Conservation (phyloP, 1,140 invertebrate genomes). For the Drosophila equinoxialis region DNA sequence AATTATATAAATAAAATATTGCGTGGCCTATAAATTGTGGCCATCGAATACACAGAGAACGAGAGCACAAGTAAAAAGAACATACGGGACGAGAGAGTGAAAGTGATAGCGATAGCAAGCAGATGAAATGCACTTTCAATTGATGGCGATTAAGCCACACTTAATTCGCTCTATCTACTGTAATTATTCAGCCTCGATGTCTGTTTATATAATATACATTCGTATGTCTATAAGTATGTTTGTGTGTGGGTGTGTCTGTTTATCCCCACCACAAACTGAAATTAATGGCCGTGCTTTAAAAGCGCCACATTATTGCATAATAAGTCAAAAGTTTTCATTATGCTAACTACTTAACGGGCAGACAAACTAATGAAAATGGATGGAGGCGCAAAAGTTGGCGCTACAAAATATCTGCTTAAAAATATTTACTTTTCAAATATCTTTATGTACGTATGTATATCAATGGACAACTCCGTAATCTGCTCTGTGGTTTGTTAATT, state of each 20-base stretch:
- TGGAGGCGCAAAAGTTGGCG: not conserved
- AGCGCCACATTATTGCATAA: conserved; percentile 18
- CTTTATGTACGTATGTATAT: not conserved
- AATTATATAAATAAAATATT: conserved; percentile 10
- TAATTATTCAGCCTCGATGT: not conserved
- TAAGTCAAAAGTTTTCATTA: conserved; percentile 22
- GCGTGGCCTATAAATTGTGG: conserved; percentile 7
- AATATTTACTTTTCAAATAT: not conserved
- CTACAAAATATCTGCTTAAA: not conserved
- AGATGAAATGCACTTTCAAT: conserved; percentile 8
- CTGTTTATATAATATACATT: not conserved
- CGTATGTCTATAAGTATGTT: not conserved
- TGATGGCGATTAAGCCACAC: conserved; percentile 9
- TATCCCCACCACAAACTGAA: not conserved
- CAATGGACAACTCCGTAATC: not conserved
- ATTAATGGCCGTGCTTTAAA: conserved; percentile 8
- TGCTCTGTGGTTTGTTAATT: conserved; percentile 11
- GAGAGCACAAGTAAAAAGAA: not conserved
- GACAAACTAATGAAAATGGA: conserved; percentile 12
- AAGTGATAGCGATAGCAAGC: not conserved
- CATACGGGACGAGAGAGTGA: no score
- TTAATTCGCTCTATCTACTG: conserved; percentile 10
- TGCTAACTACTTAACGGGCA: not conserved
- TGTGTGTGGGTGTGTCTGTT: not conserved
- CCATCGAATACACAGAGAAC: not conserved